Base-by-base conservation (phyloP, 2,888 invertebrate genomes). In the Parochlus steinenii region DNA sequence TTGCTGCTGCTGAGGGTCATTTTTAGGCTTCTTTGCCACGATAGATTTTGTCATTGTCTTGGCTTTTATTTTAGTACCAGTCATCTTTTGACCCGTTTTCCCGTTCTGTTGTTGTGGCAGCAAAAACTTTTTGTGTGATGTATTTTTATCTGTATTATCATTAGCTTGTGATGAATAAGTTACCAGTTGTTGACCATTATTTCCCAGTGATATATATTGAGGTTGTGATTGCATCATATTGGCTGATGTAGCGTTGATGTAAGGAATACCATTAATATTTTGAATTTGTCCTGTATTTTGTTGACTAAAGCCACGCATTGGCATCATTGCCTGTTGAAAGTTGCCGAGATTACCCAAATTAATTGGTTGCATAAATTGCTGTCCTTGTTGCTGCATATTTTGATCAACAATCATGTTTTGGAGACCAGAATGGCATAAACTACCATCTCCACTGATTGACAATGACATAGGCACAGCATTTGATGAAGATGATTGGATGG, bases 151-250 rank as follows among this genome's bases (percentile, higher is more conserved):
- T 7, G 23, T 24, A 15, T 36, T 17, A 30, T 30, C 24, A 8
- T 10, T 25, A n/a, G 37, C 16, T 30, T 41, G 39, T 23, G 42
- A 33, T 20, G 38, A 34, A 28, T 40, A 39, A 6, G 42, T 42
- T 12, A 43, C 28, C 7, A 41, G 17, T 31, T 42, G 42, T 31
- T 40, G 41, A 40, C 31, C 24, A 17, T 29, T 40, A 20, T 33
- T 34, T 6, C 39, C 30, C 6, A 36, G 17, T 20, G 27, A 28
- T 12, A 36, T 22, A 28, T 23, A 36, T 14, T 44, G 43, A 3
- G 39, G 30, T 11, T 40, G 41, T 18, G 43, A 44, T 3, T 44
- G 45, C n/a, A n/a, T n/a, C n/a, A n/a, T n/a, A n/a, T 3, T 43
- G 39, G 18, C 25, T 35, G 40, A 17, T 31, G 34, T 19, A n/a